phyloP scores from a whole-genome alignment of 2,888 invertebrate genomes.

The Elmis aenea region DNA sequence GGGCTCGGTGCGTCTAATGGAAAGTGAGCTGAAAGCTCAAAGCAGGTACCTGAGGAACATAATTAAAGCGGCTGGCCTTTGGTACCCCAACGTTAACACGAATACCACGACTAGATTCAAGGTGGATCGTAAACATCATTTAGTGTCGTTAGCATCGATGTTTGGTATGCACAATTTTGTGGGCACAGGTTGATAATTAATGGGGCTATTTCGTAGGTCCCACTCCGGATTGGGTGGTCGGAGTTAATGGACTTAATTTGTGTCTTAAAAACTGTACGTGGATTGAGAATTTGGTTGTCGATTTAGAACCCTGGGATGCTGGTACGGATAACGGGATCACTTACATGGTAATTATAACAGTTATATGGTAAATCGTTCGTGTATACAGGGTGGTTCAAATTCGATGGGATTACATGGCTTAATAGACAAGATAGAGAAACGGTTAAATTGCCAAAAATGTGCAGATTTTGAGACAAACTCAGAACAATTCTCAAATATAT shows the following conservation, averaged over 20 bases:
- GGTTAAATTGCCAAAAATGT: no score
- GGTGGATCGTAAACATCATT: constrained; percentile 78
- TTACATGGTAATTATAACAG: constrained; percentile 76
- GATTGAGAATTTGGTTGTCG: constrained; percentile 76
- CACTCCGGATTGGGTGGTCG: constrained; percentile 97
- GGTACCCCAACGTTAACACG: constrained; percentile 82
- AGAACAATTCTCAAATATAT: no score
- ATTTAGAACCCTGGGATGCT: constrained; percentile 92
- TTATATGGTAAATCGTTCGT: constrained; percentile 5
- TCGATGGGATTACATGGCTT: no score
- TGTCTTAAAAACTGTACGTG: constrained; percentile 88
- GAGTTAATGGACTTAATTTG: constrained; percentile 81
- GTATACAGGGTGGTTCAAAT: no score
- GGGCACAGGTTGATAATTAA: background rate
- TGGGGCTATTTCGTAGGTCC: constrained; percentile 62
- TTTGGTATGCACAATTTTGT: constrained; percentile 53
- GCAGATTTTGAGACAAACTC: no score
- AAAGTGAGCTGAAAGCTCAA: constrained; percentile 82
- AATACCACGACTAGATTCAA: constrained; percentile 78
- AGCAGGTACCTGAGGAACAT: constrained; percentile 74
- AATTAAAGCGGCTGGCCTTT: constrained; percentile 83
- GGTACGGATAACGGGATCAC: constrained; percentile 92
- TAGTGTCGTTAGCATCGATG: constrained; percentile 84
- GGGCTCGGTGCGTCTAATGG: constrained; percentile 84
- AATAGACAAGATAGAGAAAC: no score